Conservation (phyloP, 2,797 vertebrate species). For the Hybognathus amarus region DNA sequence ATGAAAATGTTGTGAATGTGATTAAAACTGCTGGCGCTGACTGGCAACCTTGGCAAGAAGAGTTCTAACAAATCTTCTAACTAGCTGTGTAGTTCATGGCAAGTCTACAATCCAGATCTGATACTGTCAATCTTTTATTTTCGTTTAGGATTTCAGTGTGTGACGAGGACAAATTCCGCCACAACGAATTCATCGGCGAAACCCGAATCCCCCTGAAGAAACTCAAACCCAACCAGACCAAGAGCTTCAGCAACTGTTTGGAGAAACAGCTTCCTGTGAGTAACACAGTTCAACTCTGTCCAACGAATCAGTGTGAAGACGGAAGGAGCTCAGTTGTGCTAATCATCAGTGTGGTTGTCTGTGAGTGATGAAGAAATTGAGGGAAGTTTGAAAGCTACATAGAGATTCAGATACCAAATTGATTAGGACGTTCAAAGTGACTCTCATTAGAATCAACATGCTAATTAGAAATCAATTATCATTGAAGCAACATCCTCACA, state of each 20-base stretch:
- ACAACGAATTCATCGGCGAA: conserved; percentile 99
- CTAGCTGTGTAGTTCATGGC: not conserved
- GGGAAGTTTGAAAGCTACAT: conserved; percentile 14
- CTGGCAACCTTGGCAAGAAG: not conserved
- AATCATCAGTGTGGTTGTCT: conserved; percentile 13
- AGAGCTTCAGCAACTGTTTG: conserved; percentile 98
- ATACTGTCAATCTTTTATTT: conserved; percentile 25
- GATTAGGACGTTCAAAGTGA: conserved; percentile 12
- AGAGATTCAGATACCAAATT: conserved; percentile 25
- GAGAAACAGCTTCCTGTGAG: conserved; percentile 98
- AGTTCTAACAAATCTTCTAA: not conserved
- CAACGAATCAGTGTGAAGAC: not conserved
- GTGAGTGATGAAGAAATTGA: conserved; percentile 27
- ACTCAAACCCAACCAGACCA: conserved; percentile 97
- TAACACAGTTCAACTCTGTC: conserved; percentile 38
- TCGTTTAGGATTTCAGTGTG: conserved; percentile 92
- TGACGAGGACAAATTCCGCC: conserved; percentile 98
- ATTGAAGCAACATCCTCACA: conserved; percentile 27
- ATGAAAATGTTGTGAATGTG: not conserved
- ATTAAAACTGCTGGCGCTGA: not conserved
- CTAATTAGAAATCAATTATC: conserved; percentile 37
- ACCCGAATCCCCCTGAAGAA: conserved; percentile 96
- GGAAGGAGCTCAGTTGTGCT: not conserved
- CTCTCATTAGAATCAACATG: conserved; percentile 41
- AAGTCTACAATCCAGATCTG: conserved; percentile 21